A percentile compares a stretch with the other conserved stretches of the same genome.
Conservation (phyloP, 1,140 invertebrate species). For the Medauroidea extradentata region DNA sequence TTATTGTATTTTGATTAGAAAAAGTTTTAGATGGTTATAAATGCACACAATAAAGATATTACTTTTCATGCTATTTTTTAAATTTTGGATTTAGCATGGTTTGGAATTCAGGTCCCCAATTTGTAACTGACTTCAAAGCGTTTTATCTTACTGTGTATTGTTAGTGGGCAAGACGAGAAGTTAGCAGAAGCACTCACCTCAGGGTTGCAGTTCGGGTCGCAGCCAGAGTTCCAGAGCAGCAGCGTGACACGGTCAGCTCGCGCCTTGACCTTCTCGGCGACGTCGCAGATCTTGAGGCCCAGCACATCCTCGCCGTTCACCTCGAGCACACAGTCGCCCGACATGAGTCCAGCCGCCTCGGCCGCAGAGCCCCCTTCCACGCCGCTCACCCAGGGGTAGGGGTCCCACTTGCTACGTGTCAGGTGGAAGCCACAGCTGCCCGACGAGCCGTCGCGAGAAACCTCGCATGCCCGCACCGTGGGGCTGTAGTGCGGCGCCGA, state of each 20-base stretch:
- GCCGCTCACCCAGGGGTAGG: slow-evolving; percentile 61
- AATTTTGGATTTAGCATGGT: too few relatives aligned
- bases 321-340: slow-evolving; percentile 60
- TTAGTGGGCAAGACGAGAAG: too few relatives aligned
- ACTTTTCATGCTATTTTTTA: too few relatives aligned
- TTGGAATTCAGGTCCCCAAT: too few relatives aligned
- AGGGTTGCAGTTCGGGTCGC: slow-evolving; percentile 7
- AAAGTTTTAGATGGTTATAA: too few relatives aligned
- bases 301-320: slow-evolving; percentile 58
- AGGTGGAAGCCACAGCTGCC: slow-evolving; percentile 56
- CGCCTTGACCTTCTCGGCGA: slow-evolving; percentile 50
- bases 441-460: slow-evolving; percentile 5
- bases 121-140: too few relatives aligned
- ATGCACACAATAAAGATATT: too few relatives aligned
- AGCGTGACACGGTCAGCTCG: slow-evolving; percentile 43
- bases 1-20: too few relatives aligned
- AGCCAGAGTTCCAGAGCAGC: slow-evolving; percentile 43
- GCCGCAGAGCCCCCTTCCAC: slow-evolving; percentile 48
- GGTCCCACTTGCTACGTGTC: slow-evolving; percentile 63
- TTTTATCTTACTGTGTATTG: too few relatives aligned
- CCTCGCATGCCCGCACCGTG: slow-evolving; percentile 21
- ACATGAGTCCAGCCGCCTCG: slow-evolving; percentile 43
- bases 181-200: slow-evolving; percentile 1
- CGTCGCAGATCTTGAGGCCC: slow-evolving; percentile 52
- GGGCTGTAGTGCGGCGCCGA: slow-evolving; percentile 18